Evolutionary conservation across 2,797 vertebrate genomes (phyloP).

Genomic region (Cichlasoma orientale): DNA sequence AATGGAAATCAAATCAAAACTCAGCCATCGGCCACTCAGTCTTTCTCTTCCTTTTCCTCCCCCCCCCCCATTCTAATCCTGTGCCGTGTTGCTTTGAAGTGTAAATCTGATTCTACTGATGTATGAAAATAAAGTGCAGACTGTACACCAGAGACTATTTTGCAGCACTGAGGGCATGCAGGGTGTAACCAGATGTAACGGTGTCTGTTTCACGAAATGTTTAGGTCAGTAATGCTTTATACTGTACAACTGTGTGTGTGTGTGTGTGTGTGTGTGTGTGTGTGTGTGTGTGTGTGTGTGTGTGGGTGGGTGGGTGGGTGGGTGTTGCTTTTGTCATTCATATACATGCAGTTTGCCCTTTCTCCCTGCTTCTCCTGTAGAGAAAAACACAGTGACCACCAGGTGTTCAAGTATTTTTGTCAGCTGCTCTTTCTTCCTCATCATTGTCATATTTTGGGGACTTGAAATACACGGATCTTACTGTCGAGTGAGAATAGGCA

Average conservation of each 20-base stretch:
- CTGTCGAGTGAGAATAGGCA: background rate
- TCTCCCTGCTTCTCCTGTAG: background rate
- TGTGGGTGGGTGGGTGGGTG: background rate
- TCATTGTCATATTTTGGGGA: background rate
- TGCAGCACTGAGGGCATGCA: slow-evolving; percentile 58
- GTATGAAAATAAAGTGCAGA: slow-evolving; percentile 70
- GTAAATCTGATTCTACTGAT: slow-evolving; percentile 79
- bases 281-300: background rate
- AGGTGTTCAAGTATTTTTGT: background rate
- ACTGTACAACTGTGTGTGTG: background rate
- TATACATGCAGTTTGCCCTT: background rate
- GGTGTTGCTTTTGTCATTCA: background rate
- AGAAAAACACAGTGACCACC: background rate
- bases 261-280: background rate
- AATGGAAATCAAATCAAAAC: slow-evolving; percentile 76
- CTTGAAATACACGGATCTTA: background rate
- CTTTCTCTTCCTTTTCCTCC: slow-evolving; percentile 1
- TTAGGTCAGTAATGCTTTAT: slow-evolving; percentile 48
- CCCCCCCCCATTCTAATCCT: slow-evolving; percentile 18
- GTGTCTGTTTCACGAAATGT: slow-evolving; percentile 38
- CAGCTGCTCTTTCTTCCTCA: background rate
- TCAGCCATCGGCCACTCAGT: slow-evolving; percentile 54
- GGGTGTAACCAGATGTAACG: slow-evolving; percentile 57
- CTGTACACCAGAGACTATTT: slow-evolving; percentile 66
- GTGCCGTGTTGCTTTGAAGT: slow-evolving; percentile 73